Percentiles rank a stretch among this genome's conserved stretches.
phyloP scores from a whole-genome alignment of 2,113 vertebrate species.

The Strix uralensis region DNA sequence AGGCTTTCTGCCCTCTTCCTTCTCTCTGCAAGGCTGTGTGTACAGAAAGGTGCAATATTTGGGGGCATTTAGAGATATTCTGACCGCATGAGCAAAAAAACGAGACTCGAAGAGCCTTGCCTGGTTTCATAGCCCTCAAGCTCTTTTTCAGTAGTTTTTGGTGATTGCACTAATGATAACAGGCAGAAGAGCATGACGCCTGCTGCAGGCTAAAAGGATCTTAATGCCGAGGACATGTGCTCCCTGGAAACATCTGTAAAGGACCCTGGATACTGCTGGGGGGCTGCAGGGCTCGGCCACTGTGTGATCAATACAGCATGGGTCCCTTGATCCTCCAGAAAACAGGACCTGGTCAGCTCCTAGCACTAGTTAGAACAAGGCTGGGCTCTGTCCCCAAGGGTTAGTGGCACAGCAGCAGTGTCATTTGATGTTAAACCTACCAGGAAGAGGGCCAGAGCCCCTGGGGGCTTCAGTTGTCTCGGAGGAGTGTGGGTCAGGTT shows the following conservation, averaged over 20 bases:
- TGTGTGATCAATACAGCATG: background rate
- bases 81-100: background rate
- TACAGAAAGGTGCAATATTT: constrained; percentile 49
- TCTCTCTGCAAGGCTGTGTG: background rate
- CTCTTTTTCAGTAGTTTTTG: background rate
- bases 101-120: background rate
- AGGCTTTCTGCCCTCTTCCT: background rate
- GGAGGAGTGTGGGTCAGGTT: rapidly evolving
- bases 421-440: background rate
- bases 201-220: background rate
- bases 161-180: background rate
- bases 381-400: background rate
- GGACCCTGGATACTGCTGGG: background rate
- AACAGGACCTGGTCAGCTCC: background rate
- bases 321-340: background rate
- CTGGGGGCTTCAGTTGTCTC: background rate
- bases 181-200: background rate
- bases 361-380: background rate
- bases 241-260: background rate
- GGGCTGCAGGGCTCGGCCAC: background rate
- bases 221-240: rapidly evolving
- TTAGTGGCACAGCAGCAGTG: background rate
- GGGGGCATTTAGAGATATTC: background rate
- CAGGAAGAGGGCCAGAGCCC: background rate
- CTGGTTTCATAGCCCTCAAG: background rate